These are phyloP conservation scores for Philereme transversata DNA, from an alignment of 2,888 invertebrate species.

Conservation along the genomic window DNA sequence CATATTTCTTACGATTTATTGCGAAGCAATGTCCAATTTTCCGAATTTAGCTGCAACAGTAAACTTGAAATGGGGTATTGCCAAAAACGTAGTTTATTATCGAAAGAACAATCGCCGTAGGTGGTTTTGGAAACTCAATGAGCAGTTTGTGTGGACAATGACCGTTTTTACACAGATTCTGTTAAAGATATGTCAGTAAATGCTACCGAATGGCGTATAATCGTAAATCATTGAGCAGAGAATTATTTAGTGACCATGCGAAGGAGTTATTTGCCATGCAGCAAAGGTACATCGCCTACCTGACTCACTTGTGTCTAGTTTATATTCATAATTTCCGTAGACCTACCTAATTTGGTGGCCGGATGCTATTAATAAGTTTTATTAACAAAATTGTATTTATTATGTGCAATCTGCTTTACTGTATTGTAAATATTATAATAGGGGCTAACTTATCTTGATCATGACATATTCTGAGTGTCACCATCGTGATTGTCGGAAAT, in stretches of 20 bases:
- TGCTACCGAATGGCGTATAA: slow-evolving; percentile 17
- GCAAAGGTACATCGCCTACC: background rate
- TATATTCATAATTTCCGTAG: background rate
- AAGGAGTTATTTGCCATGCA: background rate
- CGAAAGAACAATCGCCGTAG: slow-evolving; percentile 50
- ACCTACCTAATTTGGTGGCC: background rate
- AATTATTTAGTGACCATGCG: slow-evolving; percentile 7
- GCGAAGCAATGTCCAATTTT: slow-evolving; percentile 41
- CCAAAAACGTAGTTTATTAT: slow-evolving; percentile 54
- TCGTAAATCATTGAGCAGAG: slow-evolving; percentile 15
- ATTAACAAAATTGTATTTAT: slow-evolving; percentile 2
- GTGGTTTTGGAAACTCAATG: slow-evolving; percentile 42
- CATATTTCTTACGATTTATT: slow-evolving; percentile 27
- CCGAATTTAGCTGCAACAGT: slow-evolving; percentile 44
- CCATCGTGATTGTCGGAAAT: slow-evolving; percentile 47
- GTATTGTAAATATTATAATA: background rate
- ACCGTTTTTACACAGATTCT: slow-evolving; percentile 17
- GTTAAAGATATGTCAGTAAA: slow-evolving; percentile 11
- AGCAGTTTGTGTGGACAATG: slow-evolving; percentile 16
- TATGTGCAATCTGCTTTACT: background rate
- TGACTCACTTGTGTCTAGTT: background rate
- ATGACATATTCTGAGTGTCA: slow-evolving; percentile 46
- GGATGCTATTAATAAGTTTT: background rate
- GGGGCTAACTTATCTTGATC: slow-evolving; percentile 17
- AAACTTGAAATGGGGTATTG: slow-evolving; percentile 48